These are phyloP conservation scores for Neocrepidodera transversa DNA, from an alignment of 2,888 invertebrate species.

Conservation along the genomic window DNA sequence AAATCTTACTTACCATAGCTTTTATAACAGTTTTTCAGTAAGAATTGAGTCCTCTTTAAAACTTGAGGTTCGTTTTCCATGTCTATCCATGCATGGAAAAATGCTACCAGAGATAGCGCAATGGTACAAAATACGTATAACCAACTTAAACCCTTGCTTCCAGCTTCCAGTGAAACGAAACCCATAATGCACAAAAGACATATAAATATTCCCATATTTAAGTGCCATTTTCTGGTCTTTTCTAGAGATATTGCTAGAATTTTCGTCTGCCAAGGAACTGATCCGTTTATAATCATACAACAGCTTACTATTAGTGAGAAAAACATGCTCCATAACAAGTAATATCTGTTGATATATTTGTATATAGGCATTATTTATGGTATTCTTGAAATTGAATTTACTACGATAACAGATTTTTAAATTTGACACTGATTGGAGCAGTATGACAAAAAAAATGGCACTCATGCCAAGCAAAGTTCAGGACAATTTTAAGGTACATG, in stretches of 20 bases:
- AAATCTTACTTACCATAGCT: slow-evolving; percentile 7
- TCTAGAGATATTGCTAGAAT: slow-evolving; percentile 15
- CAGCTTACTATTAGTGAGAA: slow-evolving; percentile 8
- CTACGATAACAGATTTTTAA: no score
- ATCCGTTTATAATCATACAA: slow-evolving; percentile 10
- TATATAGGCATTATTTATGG: slow-evolving; percentile 4
- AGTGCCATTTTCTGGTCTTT: slow-evolving; percentile 12
- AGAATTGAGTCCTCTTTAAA: neutral
- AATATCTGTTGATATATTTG: neutral
- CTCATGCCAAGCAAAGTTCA: no score
- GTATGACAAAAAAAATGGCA: no score
- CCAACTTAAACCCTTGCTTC: slow-evolving; percentile 14
- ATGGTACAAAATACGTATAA: slow-evolving; percentile 7
- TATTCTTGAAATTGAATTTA: no score
- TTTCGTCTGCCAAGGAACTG: slow-evolving; percentile 7
- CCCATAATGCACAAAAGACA: neutral
- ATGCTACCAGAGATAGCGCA: neutral
- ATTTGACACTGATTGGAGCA: no score
- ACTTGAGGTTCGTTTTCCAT: neutral
- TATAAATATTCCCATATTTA: slow-evolving; percentile 15
- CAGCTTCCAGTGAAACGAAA: slow-evolving; percentile 3
- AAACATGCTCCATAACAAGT: neutral
- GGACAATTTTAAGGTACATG: no score
- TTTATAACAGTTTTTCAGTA: neutral
- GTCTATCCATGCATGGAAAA: slow-evolving; percentile 5